These are phyloP conservation scores for Labeo calbasu DNA, from an alignment of 2,797 vertebrate species.

Conservation along the genomic window DNA sequence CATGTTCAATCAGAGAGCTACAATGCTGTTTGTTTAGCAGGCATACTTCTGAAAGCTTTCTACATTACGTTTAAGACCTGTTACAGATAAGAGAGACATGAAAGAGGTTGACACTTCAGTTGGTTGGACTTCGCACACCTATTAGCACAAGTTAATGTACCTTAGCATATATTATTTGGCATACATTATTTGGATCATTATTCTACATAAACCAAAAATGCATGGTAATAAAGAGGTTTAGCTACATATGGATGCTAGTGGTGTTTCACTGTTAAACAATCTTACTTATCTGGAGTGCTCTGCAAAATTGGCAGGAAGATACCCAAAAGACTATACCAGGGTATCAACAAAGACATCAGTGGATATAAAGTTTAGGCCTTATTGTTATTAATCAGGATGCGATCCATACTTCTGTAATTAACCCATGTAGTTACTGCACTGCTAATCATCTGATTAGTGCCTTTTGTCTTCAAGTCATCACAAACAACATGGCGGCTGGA, in stretches of 20 bases:
- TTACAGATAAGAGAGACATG: constrained; percentile 13
- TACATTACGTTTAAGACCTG: background rate
- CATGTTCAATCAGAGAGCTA: constrained; percentile 57
- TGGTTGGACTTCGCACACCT: background rate
- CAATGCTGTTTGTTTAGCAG: constrained; percentile 25
- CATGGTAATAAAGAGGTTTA: background rate
- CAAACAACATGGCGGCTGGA: background rate
- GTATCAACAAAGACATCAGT: background rate
- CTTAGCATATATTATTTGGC: background rate
- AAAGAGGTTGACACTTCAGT: constrained; percentile 24
- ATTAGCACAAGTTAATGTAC: background rate
- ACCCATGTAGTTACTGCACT: background rate
- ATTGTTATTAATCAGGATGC: background rate
- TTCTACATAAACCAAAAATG: background rate
- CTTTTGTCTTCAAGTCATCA: background rate
- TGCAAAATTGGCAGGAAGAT: background rate
- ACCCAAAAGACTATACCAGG: background rate
- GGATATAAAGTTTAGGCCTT: background rate
- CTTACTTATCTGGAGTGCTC: background rate
- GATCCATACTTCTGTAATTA: background rate
- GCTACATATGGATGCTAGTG: background rate
- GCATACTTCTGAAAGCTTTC: background rate
- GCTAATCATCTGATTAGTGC: background rate
- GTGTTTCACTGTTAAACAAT: background rate
- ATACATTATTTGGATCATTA: background rate